These are phyloP conservation scores for Tinea semifulvella DNA, from an alignment of 2,888 invertebrate species.

Conservation along the genomic window DNA sequence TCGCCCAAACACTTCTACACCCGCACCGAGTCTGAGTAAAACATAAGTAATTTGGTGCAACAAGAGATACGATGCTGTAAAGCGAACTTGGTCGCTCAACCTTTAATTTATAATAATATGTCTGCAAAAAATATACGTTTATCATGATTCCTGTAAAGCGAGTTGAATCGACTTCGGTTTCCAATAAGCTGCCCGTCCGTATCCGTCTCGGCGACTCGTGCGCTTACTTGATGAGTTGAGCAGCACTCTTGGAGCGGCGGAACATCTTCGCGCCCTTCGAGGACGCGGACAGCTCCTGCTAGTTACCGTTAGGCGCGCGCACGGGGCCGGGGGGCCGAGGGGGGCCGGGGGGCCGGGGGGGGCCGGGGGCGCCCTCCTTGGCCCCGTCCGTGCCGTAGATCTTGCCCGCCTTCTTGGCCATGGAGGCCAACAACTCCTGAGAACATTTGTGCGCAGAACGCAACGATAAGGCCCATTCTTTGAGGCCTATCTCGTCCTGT, in stretches of 20 bases:
- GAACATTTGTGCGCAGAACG: conserved; percentile 96
- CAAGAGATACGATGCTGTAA: no score
- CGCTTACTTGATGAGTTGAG: conserved; percentile 61
- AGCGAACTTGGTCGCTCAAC: no score
- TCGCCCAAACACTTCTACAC: background rate
- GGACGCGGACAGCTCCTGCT: conserved; percentile 62
- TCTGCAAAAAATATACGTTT: no score
- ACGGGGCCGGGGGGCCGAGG: conserved; percentile 29
- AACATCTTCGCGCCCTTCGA: conserved; percentile 63
- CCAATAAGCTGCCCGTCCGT: background rate
- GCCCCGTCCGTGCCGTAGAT: conserved; percentile 89
- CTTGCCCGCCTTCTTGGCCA: conserved; percentile 98
- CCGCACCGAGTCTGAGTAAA: no score
- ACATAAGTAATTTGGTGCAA: no score
- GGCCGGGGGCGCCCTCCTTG: conserved; percentile 42
- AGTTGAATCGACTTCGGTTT: no score
- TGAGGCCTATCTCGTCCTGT: conserved; percentile 98
- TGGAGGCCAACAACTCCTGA: conserved; percentile 92
- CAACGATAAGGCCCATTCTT: conserved; percentile 97
- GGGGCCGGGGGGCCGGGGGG: conserved; percentile 28
- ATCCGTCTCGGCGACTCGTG: conserved; percentile 11
- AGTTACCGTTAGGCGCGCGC: conserved; percentile 56
- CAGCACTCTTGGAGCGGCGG: conserved; percentile 66
- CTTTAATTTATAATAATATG: background rate
- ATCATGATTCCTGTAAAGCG: no score